Percentiles rank a stretch among this genome's conserved stretches.
Conservation (phyloP, 2,888 invertebrate species). For the Himalopsyche anomala region DNA sequence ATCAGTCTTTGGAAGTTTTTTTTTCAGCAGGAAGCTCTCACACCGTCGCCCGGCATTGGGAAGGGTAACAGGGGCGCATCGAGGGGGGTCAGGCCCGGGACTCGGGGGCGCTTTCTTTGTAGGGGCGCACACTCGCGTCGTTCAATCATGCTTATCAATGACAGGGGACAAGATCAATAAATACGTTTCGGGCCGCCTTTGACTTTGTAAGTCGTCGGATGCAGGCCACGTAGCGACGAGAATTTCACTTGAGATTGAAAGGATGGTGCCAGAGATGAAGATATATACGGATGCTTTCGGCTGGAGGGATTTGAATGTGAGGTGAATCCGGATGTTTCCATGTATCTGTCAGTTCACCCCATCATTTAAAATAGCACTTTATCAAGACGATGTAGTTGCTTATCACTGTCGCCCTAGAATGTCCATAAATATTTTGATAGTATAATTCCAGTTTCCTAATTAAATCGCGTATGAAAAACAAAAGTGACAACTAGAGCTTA, state of each 20-base stretch:
- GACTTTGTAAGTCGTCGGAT: conserved; percentile 40
- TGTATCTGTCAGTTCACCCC: conserved; percentile 4
- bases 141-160: conserved; percentile 65
- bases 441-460: too few relatives aligned
- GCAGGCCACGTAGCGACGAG: conserved; percentile 51
- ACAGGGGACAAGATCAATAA: conserved; percentile 65
- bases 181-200: conserved; percentile 53
- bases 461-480: too few relatives aligned
- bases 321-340: not conserved
- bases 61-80: not conserved
- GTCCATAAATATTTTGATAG: too few relatives aligned
- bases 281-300: not conserved
- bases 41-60: not conserved
- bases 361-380: too few relatives aligned
- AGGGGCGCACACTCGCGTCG: conserved; percentile 47
- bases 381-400: too few relatives aligned
- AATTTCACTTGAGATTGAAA: conserved; percentile 35
- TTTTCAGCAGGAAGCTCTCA: conserved; percentile 14
- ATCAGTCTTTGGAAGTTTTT: conserved; percentile 28
- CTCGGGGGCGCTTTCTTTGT: conserved; percentile 27
- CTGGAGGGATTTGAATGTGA: not conserved
- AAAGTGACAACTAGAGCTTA: too few relatives aligned
- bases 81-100: not conserved
- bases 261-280: conserved; percentile 9
- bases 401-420: too few relatives aligned